phyloP scores from a whole-genome alignment of 64 coral and sea anemone species.

The Astreopora myriophthalma region DNA sequence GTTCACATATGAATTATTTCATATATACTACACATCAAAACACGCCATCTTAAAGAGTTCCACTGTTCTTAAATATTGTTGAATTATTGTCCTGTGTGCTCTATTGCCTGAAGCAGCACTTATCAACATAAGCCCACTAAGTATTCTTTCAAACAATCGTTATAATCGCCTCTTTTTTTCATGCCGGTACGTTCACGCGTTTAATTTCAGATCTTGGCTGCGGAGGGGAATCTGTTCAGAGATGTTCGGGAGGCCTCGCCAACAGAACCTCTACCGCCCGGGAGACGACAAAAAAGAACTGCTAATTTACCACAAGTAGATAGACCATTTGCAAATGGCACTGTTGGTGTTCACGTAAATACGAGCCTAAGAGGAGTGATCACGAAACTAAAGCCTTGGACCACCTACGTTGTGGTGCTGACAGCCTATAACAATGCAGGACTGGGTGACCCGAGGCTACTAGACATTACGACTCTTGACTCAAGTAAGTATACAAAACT shows the following conservation, averaged over 20 bases:
- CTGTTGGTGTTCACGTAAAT: not conserved
- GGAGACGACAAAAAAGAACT: not conserved
- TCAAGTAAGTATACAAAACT: not conserved
- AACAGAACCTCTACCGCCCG: not conserved
- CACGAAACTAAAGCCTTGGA: not conserved
- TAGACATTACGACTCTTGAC: not conserved
- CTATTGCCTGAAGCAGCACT: no score
- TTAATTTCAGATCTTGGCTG: not conserved
- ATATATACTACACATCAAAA: no score
- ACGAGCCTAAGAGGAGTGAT: not conserved
- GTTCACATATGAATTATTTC: no score
- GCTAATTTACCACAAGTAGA: not conserved
- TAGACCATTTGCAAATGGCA: not conserved
- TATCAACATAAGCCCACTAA: no score
- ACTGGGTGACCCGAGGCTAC: not conserved
- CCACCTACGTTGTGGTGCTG: not conserved
- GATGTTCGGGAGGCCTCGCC: no score
- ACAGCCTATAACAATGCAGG: slow-evolving; percentile 7
- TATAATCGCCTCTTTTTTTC: no score
- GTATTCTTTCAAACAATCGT: no score
- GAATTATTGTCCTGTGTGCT: no score
- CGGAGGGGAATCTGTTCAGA: no score
- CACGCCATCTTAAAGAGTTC: no score
- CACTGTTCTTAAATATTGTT: no score
- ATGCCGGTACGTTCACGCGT: not conserved